Conservation (phyloP, 2,113 vertebrate species). For the Nothoprocta pentlandii region DNA sequence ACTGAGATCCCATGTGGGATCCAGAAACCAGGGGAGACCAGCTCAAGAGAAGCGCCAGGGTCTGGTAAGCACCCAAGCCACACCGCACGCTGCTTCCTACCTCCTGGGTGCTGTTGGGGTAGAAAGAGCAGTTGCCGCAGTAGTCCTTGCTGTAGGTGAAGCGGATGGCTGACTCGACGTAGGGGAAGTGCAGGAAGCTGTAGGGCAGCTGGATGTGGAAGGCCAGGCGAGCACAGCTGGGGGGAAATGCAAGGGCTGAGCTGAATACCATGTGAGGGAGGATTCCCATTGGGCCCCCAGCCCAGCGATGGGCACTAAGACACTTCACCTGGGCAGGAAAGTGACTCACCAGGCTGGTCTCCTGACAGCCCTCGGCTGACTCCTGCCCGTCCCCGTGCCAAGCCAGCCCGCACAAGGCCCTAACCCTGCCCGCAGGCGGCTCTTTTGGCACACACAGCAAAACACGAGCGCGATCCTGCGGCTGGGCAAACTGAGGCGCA, state of each 20-base stretch:
- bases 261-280: rapidly evolving
- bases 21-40: background rate
- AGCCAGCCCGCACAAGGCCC: background rate
- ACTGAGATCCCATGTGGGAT: background rate
- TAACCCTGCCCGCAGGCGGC: background rate
- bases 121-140: conserved; percentile 86
- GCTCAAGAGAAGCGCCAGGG: background rate
- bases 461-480: too few relatives aligned
- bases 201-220: conserved; percentile 89
- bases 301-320: background rate
- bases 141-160: conserved; percentile 80
- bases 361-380: background rate
- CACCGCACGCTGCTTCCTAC: background rate
- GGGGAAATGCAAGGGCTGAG: background rate
- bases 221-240: conserved; percentile 86
- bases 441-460: background rate
- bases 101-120: conserved; percentile 66
- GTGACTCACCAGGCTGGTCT: background rate
- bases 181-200: conserved; percentile 85
- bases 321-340: background rate
- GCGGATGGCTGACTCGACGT: conserved; percentile 86
- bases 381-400: background rate
- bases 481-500: background rate
- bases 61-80: background rate
- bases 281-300: background rate